Evolutionary conservation across 2,113 vertebrate species (phyloP).

Genomic region (Bettongia penicillata): DNA sequence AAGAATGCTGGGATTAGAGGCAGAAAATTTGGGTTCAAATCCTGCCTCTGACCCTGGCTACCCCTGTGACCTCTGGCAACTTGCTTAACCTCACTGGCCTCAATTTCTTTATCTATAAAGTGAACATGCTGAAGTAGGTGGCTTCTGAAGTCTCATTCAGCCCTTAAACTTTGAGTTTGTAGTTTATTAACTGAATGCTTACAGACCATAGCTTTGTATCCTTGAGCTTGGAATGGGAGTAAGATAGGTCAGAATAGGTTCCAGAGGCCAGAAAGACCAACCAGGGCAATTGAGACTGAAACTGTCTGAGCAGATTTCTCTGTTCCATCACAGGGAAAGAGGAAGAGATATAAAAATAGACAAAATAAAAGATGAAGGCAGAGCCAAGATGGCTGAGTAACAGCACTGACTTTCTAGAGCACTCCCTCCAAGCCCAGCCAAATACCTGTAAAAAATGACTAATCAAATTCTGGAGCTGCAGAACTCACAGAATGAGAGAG

Average conservation of each 20-base stretch:
- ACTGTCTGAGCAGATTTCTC: neutral
- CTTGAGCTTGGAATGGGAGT: neutral
- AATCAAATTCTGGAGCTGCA: no score
- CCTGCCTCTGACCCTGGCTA: neutral
- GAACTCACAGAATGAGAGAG: no score
- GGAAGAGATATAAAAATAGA: neutral
- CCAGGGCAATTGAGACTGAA: neutral
- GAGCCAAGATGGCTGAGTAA: no score
- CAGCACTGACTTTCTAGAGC: no score
- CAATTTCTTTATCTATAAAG: neutral
- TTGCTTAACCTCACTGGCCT: neutral
- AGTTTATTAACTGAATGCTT: constrained; percentile 21
- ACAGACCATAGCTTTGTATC: constrained; percentile 13
- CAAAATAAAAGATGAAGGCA: neutral
- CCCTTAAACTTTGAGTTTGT: neutral
- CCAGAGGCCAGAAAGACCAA: neutral
- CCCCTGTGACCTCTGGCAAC: neutral
- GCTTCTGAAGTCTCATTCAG: neutral
- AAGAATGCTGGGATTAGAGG: neutral
- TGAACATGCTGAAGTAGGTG: neutral
- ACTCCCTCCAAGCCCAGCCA: no score
- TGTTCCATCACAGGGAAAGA: neutral
- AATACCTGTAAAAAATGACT: no score
- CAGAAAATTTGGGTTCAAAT: neutral
- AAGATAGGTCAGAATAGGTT: neutral